phyloP scores from a whole-genome alignment of 2,113 vertebrate species.

The Cephalopterus ornatus region DNA sequence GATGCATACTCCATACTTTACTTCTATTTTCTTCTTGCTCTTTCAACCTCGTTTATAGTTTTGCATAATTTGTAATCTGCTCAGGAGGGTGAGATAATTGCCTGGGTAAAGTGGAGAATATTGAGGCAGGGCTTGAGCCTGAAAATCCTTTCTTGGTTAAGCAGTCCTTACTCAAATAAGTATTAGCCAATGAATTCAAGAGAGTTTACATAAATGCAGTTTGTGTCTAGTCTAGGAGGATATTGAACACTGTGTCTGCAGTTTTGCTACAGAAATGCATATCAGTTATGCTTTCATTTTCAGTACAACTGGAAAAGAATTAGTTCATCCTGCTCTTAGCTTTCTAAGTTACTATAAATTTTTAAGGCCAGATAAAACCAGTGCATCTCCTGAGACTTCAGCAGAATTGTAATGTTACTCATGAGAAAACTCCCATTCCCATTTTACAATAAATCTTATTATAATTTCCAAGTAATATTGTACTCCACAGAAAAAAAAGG shows the following conservation, averaged over 20 bases:
- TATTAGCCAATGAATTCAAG: conserved; percentile 2
- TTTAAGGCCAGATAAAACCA: not conserved
- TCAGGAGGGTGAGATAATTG: conserved; percentile 36
- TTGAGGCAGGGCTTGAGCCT: not conserved
- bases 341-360: not conserved
- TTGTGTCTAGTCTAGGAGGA: not conserved
- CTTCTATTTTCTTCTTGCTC: conserved; percentile 39
- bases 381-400: not conserved
- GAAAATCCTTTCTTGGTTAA: conserved; percentile 25
- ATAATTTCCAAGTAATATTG: not conserved
- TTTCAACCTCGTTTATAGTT: conserved; percentile 28
- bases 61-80: conserved; percentile 43
- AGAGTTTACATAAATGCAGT: conserved; percentile 2
- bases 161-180: conserved; percentile 23
- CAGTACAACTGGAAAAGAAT: not conserved
- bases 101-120: conserved; percentile 8
- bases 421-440: not conserved
- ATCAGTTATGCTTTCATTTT: not conserved
- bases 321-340: not conserved
- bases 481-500: not conserved
- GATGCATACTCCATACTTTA: not conserved
- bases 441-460: not conserved
- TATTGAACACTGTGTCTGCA: accelerated
- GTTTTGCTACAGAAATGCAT: not conserved
- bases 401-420: not conserved